A percentile compares a stretch with the other conserved stretches of the same genome.
phyloP scores from a whole-genome alignment of 2,888 invertebrate species.

The Tetanocera ferruginea region DNA sequence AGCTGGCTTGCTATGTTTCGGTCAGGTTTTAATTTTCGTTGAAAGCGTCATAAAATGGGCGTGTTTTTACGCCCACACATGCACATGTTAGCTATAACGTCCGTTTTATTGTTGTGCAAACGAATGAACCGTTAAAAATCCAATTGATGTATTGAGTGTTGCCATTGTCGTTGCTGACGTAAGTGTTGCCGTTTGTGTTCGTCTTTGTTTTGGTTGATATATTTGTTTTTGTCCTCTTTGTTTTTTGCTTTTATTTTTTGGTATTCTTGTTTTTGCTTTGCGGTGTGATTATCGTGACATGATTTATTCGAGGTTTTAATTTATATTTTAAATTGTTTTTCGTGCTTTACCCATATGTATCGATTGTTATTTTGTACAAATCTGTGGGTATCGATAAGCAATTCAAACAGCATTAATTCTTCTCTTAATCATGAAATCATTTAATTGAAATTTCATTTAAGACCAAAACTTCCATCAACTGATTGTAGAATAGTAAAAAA shows the following conservation, averaged over 20 bases:
- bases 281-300: background rate
- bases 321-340: slow-evolving; percentile 2
- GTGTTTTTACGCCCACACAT: background rate
- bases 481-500: too few relatives aligned
- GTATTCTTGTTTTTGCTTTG: background rate
- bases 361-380: background rate
- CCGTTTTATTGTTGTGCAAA: slow-evolving; percentile 13
- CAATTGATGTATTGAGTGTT: slow-evolving; percentile 28
- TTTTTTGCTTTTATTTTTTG: background rate
- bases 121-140: slow-evolving; percentile 17
- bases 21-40: background rate
- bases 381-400: background rate
- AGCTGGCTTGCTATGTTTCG: background rate
- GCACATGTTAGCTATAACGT: background rate
- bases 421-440: too few relatives aligned
- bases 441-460: too few relatives aligned
- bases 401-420: too few relatives aligned
- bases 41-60: slow-evolving; percentile 9
- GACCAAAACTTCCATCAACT: too few relatives aligned
- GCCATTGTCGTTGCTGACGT: background rate
- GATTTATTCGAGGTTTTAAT: slow-evolving; percentile 4
- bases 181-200: background rate
- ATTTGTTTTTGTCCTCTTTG: background rate
- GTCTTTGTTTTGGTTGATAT: background rate
- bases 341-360: too few relatives aligned